phyloP scores from a whole-genome alignment of 2,797 vertebrate species.

The Choloepus didactylus region DNA sequence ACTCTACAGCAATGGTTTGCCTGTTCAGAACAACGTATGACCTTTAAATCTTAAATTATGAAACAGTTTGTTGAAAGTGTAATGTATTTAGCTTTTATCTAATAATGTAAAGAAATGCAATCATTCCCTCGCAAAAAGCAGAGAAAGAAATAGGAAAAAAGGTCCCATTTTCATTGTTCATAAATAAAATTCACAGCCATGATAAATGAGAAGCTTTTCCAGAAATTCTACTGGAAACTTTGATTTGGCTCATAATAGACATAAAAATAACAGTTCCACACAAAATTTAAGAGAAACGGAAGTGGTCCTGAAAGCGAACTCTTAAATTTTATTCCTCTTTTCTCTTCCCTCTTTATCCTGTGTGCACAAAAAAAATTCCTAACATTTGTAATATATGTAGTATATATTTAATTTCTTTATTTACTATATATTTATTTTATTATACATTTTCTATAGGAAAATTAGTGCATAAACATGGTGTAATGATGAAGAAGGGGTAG shows the following conservation, averaged over 20 bases:
- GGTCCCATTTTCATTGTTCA: conserved; percentile 87
- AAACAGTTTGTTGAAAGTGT: conserved; percentile 93
- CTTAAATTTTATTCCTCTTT: not conserved
- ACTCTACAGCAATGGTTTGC: conserved; percentile 87
- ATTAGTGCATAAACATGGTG: not conserved
- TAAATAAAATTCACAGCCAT: conserved; percentile 85
- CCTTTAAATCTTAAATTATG: conserved; percentile 93
- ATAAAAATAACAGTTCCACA: conserved; percentile 38
- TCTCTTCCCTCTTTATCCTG: not conserved
- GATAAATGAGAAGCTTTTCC: conserved; percentile 73
- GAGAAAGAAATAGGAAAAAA: conserved; percentile 87
- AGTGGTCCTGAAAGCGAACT: not conserved
- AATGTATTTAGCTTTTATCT: conserved; percentile 92
- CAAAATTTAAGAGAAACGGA: conserved; percentile 2
- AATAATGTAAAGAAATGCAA: conserved; percentile 90
- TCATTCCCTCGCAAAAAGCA: conserved; percentile 87
- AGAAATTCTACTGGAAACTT: conserved; percentile 84
- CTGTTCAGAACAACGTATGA: conserved; percentile 88
- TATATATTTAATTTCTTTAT: conserved; percentile 10
- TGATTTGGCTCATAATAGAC: conserved; percentile 48
- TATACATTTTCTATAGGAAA: not conserved
- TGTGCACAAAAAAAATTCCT: not conserved
- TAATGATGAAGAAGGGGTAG: not conserved
- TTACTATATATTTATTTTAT: conserved; percentile 9
- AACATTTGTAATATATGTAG: not conserved